Evolutionary conservation across 2,888 invertebrate genomes (phyloP).

Genomic region (Sphinx pinastri): DNA sequence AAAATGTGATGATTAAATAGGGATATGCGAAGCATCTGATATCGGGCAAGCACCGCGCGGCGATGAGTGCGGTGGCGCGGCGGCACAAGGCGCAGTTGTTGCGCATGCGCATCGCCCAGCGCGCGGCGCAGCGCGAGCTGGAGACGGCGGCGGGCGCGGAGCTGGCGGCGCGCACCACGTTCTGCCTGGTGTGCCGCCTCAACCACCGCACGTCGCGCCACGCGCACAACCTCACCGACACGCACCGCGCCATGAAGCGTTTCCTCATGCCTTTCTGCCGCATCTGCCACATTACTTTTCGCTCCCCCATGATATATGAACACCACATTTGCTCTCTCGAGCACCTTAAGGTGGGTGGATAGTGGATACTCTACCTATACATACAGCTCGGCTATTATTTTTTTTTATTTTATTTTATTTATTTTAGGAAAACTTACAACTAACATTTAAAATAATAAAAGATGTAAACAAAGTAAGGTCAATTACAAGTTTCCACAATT

Average conservation of each 20-base stretch:
- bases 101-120: constrained; percentile 91
- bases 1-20: constrained; percentile 55
- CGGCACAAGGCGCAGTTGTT: constrained; percentile 89
- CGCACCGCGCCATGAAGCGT: constrained; percentile 93
- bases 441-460: too few relatives aligned
- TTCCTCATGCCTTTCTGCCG: constrained; percentile 93
- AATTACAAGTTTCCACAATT: too few relatives aligned
- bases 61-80: constrained; percentile 89
- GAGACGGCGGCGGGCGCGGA: constrained; percentile 88
- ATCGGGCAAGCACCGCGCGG: constrained; percentile 87
- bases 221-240: constrained; percentile 90
- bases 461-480: too few relatives aligned
- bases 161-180: constrained; percentile 86
- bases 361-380: too few relatives aligned
- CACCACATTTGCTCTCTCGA: constrained; percentile 92
- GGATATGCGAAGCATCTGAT: constrained; percentile 90
- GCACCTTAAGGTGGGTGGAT: constrained; percentile 87
- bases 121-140: constrained; percentile 90
- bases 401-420: constrained; percentile 31
- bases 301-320: constrained; percentile 93
- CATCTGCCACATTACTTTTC: constrained; percentile 90
- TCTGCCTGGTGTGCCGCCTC: constrained; percentile 89
- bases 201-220: constrained; percentile 90
- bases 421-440: too few relatives aligned
- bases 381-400: not conserved